These are phyloP conservation scores for Neopelma chrysocephalum DNA, from an alignment of 2,797 vertebrate species.

Conservation along the genomic window DNA sequence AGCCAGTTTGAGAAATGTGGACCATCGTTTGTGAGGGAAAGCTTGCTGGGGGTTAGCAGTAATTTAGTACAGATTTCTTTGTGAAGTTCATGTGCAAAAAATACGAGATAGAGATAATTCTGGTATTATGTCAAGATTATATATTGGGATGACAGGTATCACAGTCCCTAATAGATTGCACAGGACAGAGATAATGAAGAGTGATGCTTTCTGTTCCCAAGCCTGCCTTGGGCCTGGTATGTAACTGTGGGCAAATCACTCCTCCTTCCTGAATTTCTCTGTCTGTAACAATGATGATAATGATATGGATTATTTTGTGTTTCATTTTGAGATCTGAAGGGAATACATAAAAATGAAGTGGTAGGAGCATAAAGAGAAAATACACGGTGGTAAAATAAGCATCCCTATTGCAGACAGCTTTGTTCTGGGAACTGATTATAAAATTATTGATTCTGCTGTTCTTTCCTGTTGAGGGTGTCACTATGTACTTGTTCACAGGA, in stretches of 20 bases:
- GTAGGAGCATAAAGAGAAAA: not conserved
- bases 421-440: not conserved
- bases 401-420: slow-evolving; percentile 14
- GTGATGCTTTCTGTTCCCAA: slow-evolving; percentile 18
- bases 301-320: not conserved
- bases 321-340: slow-evolving; percentile 2
- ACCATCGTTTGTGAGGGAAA: not conserved
- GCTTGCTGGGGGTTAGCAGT: not conserved
- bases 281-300: not conserved
- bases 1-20: not conserved
- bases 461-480: slow-evolving; percentile 28
- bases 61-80: not conserved
- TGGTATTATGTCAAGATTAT: slow-evolving; percentile 30
- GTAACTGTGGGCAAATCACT: slow-evolving; percentile 13
- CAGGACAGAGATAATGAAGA: slow-evolving; percentile 32
- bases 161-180: not conserved
- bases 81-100: not conserved
- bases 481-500: slow-evolving; percentile 32
- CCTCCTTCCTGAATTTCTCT: not conserved
- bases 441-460: slow-evolving; percentile 49
- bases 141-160: slow-evolving; percentile 28
- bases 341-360: not conserved
- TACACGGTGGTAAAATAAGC: slow-evolving; percentile 18
- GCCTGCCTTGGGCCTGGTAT: not conserved
- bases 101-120: slow-evolving; percentile 11